Conservation (phyloP, 1,140 invertebrate species). For the Pseudomyrmex cubaensis region DNA sequence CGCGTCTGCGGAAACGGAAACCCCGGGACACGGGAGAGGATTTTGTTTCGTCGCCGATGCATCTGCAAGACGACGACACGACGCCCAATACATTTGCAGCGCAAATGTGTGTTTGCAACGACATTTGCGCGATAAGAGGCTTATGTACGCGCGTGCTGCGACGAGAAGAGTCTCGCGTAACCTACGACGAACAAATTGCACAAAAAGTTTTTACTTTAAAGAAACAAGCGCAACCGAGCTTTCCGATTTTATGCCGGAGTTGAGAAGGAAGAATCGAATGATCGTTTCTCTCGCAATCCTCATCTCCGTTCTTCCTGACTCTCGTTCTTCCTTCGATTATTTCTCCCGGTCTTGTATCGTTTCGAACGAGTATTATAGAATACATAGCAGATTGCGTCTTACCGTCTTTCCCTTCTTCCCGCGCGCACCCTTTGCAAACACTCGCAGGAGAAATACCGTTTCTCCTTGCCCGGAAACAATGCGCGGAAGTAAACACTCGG, state of each 20-base stretch:
- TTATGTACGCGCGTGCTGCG: conserved; percentile 9
- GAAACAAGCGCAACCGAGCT: too few relatives aligned
- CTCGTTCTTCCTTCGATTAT: conserved; percentile 4
- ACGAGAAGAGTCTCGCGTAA: neutral
- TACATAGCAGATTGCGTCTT: conserved; percentile 32
- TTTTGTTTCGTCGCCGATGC: conserved; percentile 29
- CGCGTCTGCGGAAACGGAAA: neutral
- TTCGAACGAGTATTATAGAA: conserved; percentile 21
- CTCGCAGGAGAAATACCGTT: conserved; percentile 32
- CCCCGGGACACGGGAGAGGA: neutral
- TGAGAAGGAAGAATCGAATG: neutral
- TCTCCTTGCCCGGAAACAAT: conserved; percentile 29
- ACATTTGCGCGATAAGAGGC: conserved; percentile 37
- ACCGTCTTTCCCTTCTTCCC: too few relatives aligned
- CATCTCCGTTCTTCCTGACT: neutral
- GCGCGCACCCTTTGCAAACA: conserved; percentile 10
- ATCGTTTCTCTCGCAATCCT: neutral
- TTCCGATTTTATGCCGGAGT: neutral
- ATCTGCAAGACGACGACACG: neutral
- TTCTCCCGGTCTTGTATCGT: neutral
- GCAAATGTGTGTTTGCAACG: conserved; percentile 28
- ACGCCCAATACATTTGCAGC: neutral
- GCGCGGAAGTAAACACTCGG: conserved; percentile 35
- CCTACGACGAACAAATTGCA: conserved; percentile 13
- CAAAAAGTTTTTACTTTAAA: conserved; percentile 3